Evolutionary conservation across 2,113 vertebrate species (phyloP).

Genomic region (Aspiorhynchus laticeps): DNA sequence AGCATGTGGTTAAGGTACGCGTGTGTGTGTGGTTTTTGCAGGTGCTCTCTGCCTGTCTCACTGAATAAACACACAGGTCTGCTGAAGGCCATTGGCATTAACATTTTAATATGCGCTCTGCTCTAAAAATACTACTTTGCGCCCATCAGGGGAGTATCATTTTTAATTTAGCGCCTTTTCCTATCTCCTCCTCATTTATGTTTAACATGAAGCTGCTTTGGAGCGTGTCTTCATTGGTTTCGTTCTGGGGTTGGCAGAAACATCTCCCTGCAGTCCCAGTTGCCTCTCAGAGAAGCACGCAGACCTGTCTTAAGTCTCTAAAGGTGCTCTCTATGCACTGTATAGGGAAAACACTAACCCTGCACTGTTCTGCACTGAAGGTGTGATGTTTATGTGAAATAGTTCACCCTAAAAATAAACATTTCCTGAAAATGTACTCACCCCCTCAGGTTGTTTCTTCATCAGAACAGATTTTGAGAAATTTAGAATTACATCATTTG

Average conservation of each 20-base stretch:
- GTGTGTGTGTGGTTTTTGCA: slow-evolving; percentile 12
- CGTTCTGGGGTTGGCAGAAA: slow-evolving; percentile 16
- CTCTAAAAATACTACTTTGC: slow-evolving; percentile 70
- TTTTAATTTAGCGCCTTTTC: slow-evolving; percentile 74
- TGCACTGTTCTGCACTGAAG: neutral
- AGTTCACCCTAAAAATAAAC: too few species aligned
- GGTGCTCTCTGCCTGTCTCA: slow-evolving; percentile 40
- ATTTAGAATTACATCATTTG: too few species aligned
- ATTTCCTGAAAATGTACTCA: too few species aligned
- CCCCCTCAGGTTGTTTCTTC: too few species aligned
- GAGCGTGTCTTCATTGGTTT: slow-evolving; percentile 34
- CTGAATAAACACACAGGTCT: slow-evolving; percentile 52
- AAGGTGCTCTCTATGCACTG: neutral
- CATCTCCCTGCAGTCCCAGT: slow-evolving; percentile 3
- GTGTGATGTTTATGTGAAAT: neutral
- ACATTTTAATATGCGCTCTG: slow-evolving; percentile 66
- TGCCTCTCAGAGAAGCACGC: neutral
- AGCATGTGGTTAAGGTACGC: slow-evolving; percentile 3
- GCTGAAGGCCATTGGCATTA: slow-evolving; percentile 63
- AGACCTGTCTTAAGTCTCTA: neutral
- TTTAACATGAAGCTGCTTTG: slow-evolving; percentile 62
- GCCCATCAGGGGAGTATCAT: slow-evolving; percentile 68
- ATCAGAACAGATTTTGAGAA: too few species aligned
- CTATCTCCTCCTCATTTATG: slow-evolving; percentile 66
- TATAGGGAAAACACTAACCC: slow-evolving; percentile 19